Evolutionary conservation across 92 coral and sea anemone species (phyloP), one percentile per base, ranked within the genome.

Genomic region (Porites divaricata): DNA sequence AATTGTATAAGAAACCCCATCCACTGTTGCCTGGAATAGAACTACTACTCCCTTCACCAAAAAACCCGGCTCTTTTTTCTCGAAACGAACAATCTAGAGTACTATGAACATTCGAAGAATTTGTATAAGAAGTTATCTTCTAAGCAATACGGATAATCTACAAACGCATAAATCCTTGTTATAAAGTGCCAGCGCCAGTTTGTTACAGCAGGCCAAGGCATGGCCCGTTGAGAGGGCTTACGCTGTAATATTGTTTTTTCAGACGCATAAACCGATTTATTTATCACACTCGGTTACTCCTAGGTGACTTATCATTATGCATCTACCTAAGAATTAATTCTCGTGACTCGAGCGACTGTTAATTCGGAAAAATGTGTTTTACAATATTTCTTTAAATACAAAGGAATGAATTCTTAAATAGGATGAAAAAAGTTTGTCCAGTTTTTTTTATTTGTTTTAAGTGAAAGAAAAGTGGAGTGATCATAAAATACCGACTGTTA

Each of bases 181-280:
- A 41, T 45, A n/a, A 63, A 59, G 49, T 5, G 0, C 70, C 19
- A 1, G 73, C 1, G 52, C 22, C 49, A 21, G 15, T 78, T 8
- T n/a, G 16, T 22, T 41, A 45, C 17, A 15, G 14, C 51, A 45
- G 21, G 24, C 26, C 51, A 50, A 41, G 70, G 67, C 20, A 6
- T 48, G 81, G 20, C 6, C 49, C 65, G 45, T 79, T 25, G 14
- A 53, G 51, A 78, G 75, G 65, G 19, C 45, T 79, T 69, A 53
- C 57, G 28, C 62, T 49, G 28, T 54, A 52, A 23, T 56, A 24
- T 68, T 80, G 75, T 68, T 68, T 68, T 80, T 69, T 52, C 67
- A 80, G 76, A 80, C 76, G 64, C 21, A 1, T 68, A 67, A 80
- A 54, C 75, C 76, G 76, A 41, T 53, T 80, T 67, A 56, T 54